Evolutionary conservation across 2,888 invertebrate species (phyloP), one percentile per base, ranked within the genome.

Genomic region (Leptinotarsa rubiginosa): DNA sequence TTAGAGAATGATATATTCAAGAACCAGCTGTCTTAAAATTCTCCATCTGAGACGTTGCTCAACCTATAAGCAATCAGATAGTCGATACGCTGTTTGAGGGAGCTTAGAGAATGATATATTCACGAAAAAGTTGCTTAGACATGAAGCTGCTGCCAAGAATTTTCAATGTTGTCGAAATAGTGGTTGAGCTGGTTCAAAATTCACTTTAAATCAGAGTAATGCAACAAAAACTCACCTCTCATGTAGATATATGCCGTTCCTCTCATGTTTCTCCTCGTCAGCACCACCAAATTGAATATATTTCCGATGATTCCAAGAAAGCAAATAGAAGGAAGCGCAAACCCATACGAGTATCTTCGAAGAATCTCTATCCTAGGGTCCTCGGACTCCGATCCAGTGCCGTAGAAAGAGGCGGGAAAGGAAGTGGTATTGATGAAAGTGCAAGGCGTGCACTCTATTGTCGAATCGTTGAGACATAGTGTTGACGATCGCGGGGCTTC

Each of bases 201-300:
- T 10, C 2, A 31, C 10, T 31, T 10, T 7, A 31, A 31, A 31
- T 31, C 7, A 31, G 31, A 31, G 31, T 2, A 2, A 31, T 10
- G 10, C 10, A 31, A 31, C 1, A 31, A 15, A 22, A 31, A 87
- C 91, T 90, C 85, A 93, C 93, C 93, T 87, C 93, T 88, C 93
- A 93, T 93, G 87, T 94, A 95, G 85, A 94, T 92, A 86, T 95
- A 95, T 56, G 95, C 95, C 0, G 93, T 93, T 59, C 94, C 94
- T 81, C 93, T 91, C 91, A 95, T 93, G 81, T 94, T 93, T 77
- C 92, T 91, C 75, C 94, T 90, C 56, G 94, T 94, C 76, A 95
- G 90, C 22, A 95, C 95, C 80, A 94, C 89, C 79, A 95, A 89
- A 87, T 95, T 95, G 79, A 95, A 90, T 56, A 94, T 89, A 87